These are phyloP conservation scores for Dynastes tityus DNA, from an alignment of 2,888 invertebrate genomes.

Conservation along the genomic window DNA sequence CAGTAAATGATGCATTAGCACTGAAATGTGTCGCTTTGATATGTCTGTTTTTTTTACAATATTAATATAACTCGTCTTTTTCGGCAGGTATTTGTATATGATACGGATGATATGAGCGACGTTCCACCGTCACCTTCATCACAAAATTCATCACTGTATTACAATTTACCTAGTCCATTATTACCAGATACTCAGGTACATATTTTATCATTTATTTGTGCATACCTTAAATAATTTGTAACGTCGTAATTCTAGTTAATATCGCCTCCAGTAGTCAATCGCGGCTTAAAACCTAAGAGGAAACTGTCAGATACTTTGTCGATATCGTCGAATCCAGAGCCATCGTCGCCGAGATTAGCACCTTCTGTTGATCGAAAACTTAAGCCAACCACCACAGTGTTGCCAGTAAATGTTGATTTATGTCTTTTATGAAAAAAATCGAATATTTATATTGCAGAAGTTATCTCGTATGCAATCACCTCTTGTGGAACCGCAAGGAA, in stretches of 20 bases:
- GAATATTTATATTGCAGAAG: constrained; percentile 6
- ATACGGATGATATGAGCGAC: constrained; percentile 58
- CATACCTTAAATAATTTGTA: too few species aligned
- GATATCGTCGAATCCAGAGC: constrained; percentile 66
- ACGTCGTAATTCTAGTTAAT: constrained; percentile 55
- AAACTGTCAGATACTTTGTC: constrained; percentile 72
- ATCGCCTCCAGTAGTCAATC: constrained; percentile 85
- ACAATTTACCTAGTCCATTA: constrained; percentile 75
- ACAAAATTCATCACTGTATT: constrained; percentile 73
- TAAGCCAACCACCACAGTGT: constrained; percentile 72
- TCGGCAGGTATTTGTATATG: constrained; percentile 66
- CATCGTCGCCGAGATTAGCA: constrained; percentile 70
- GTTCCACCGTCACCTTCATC: constrained; percentile 72
- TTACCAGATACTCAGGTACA: constrained; percentile 60
- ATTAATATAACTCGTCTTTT: too few species aligned
- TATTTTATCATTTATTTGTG: not conserved
- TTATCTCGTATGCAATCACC: constrained; percentile 4
- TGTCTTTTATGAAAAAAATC: not conserved
- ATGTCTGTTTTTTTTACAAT: too few species aligned
- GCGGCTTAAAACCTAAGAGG: constrained; percentile 84
- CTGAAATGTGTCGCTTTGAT: too few species aligned
- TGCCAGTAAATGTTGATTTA: constrained; percentile 65
- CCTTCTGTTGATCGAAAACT: constrained; percentile 78
- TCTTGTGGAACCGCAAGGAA: constrained; percentile 13
- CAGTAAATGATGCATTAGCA: too few species aligned